Conservation (phyloP, 2,888 invertebrate species). For the Fragum whitleyi region DNA sequence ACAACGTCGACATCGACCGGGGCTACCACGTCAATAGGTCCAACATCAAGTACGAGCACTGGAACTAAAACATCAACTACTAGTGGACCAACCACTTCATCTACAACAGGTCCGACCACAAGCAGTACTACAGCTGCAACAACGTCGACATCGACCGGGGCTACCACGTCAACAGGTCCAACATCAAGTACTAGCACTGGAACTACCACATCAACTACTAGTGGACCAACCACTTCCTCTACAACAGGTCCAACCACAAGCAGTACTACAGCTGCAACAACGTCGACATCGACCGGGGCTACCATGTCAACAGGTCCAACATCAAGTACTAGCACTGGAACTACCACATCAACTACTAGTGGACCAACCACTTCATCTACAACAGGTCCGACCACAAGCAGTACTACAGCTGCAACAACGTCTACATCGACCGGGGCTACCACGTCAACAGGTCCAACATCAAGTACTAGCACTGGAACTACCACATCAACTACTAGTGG, state of each 20-base stretch:
- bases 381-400: background rate
- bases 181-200: background rate
- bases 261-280: background rate
- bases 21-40: background rate
- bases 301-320: background rate
- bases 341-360: conserved; percentile 1
- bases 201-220: background rate
- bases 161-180: background rate
- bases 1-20: background rate
- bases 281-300: conserved; percentile 1
- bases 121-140: background rate
- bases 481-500: conserved; percentile 1
- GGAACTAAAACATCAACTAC: background rate
- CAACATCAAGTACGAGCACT: background rate
- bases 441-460: background rate
- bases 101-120: background rate
- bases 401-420: background rate
- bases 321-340: background rate
- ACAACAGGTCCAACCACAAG: conserved; percentile 1
- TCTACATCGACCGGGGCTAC: background rate
- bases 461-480: background rate
- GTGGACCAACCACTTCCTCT: background rate
- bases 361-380: background rate
- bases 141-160: conserved; percentile 1
- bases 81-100: background rate